A percentile compares a stretch with the other conserved stretches of the same genome.
phyloP scores from a whole-genome alignment of 2,888 invertebrate species.

The Apantesis nais region DNA sequence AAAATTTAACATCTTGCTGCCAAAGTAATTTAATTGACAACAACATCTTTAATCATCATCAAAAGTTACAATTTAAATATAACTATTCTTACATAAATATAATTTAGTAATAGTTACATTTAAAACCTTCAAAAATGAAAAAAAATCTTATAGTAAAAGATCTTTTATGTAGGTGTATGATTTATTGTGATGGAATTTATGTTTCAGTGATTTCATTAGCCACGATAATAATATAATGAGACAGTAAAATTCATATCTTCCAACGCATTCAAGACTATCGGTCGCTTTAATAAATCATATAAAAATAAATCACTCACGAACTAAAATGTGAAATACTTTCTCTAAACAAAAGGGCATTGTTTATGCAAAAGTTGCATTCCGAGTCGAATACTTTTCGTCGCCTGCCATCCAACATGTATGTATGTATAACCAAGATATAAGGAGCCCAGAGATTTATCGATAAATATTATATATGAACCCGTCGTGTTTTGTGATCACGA shows the following conservation, averaged over 20 bases:
- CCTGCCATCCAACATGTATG: constrained; percentile 65
- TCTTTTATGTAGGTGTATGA: background rate
- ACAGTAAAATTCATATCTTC: constrained; percentile 38
- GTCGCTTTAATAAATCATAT: constrained; percentile 78
- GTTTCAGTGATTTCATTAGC: constrained; percentile 23
- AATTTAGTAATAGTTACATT: background rate
- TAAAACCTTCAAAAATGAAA: background rate
- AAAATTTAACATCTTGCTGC: background rate
- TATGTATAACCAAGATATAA: constrained; percentile 50
- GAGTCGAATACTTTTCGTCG: constrained; percentile 81
- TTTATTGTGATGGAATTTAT: constrained; percentile 1
- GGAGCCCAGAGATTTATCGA: constrained; percentile 73
- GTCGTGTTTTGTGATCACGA: constrained; percentile 81
- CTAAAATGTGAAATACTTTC: constrained; percentile 84
- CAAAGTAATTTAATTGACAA: background rate
- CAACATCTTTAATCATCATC: background rate
- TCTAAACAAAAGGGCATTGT: constrained; percentile 85
- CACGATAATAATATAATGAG: constrained; percentile 23
- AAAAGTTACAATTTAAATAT: background rate
- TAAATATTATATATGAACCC: constrained; percentile 74
- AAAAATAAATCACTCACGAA: constrained; percentile 81
- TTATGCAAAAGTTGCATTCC: constrained; percentile 83
- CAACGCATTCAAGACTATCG: constrained; percentile 61
- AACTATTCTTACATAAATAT: background rate
- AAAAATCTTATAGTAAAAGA: background rate